Percentiles rank a stretch among this genome's conserved stretches.
phyloP scores from a whole-genome alignment of 2,888 invertebrate species.

The Cosmopolites sordidus region DNA sequence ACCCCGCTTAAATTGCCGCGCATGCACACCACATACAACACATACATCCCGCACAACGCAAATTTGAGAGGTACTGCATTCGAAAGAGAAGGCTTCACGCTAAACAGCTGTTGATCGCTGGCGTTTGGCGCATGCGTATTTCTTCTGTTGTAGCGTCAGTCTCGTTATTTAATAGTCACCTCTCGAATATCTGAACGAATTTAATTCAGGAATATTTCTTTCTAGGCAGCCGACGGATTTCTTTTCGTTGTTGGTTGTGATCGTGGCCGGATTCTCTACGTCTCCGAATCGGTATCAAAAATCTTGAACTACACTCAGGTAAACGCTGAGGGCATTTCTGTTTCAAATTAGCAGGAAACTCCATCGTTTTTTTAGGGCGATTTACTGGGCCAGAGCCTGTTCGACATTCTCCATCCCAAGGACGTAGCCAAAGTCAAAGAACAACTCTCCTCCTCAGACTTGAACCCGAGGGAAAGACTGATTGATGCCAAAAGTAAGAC shows the following conservation, averaged over 20 bases:
- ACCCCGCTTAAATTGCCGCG: too few species aligned
- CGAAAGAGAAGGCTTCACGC: too few species aligned
- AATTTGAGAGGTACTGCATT: too few species aligned
- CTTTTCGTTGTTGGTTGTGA: slow-evolving; percentile 91
- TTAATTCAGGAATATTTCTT: too few species aligned
- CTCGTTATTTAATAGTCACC: too few species aligned
- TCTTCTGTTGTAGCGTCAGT: too few species aligned
- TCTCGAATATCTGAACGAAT: too few species aligned
- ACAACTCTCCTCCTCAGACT: slow-evolving; percentile 85
- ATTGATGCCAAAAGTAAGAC: slow-evolving; percentile 87
- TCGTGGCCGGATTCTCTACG: slow-evolving; percentile 82
- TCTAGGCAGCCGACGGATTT: slow-evolving; percentile 83
- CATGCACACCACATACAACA: too few species aligned
- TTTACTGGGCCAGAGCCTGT: slow-evolving; percentile 86
- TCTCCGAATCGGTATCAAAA: slow-evolving; percentile 81
- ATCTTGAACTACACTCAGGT: slow-evolving; percentile 81
- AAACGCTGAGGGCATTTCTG: slow-evolving; percentile 25
- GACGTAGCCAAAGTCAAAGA: slow-evolving; percentile 94
- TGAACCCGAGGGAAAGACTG: slow-evolving; percentile 80
- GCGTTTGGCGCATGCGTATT: too few species aligned
- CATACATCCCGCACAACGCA: too few species aligned
- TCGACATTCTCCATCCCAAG: slow-evolving; percentile 91
- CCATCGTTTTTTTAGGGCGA: slow-evolving; percentile 63
- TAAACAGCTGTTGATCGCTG: too few species aligned
- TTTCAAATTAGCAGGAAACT: background rate